Conservation (phyloP, 2,888 invertebrate genomes). For the Thecophora atra region DNA sequence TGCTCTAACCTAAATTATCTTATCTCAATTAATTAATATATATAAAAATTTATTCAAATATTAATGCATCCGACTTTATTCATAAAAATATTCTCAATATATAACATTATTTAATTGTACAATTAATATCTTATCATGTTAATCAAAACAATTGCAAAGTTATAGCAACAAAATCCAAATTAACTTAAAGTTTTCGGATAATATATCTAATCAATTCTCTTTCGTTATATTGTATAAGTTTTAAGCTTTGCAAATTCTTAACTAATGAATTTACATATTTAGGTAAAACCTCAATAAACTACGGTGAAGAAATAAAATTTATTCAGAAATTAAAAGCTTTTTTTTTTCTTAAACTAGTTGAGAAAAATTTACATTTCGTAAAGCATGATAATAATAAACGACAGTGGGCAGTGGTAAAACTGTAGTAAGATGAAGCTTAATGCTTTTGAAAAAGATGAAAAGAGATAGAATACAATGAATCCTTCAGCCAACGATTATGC, state of each 20-base stretch:
- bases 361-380: too few relatives aligned
- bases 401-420: too few relatives aligned
- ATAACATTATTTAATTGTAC: neutral
- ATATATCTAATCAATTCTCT: slow-evolving; percentile 3
- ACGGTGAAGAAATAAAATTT: neutral
- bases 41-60: too few relatives aligned
- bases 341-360: neutral
- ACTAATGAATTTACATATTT: neutral
- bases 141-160: neutral
- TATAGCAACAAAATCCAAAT: neutral
- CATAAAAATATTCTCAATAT: too few relatives aligned
- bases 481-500: too few relatives aligned
- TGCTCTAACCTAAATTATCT: too few relatives aligned
- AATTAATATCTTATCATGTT: slow-evolving; percentile 3
- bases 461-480: too few relatives aligned
- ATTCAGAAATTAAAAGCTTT: neutral
- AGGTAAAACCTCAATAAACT: slow-evolving; percentile 12
- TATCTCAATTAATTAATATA: too few relatives aligned
- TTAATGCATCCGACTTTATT: too few relatives aligned
- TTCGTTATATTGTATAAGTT: neutral
- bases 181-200: neutral
- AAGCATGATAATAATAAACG: too few relatives aligned
- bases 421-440: too few relatives aligned
- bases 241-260: neutral
- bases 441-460: too few relatives aligned